Evolutionary conservation across 2,113 vertebrate genomes (phyloP).

Genomic region (Rhinopomastus cyanomelas): DNA sequence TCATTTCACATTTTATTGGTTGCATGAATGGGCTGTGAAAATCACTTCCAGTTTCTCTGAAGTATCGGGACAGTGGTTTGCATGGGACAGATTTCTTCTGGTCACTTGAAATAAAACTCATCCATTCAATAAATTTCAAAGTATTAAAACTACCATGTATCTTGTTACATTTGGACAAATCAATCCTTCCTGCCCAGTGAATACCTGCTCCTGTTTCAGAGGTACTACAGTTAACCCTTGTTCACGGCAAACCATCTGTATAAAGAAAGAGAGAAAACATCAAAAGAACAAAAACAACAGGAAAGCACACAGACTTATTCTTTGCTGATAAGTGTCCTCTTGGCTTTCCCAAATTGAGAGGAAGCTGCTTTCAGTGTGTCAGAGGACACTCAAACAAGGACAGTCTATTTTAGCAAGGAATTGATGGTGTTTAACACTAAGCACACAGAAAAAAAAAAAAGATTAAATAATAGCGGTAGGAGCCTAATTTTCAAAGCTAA

Average conservation of each 20-base stretch:
- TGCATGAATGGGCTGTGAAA: constrained; percentile 57
- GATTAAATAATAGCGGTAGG: not conserved
- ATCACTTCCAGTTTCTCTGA: constrained; percentile 64
- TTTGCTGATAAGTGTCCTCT: constrained; percentile 29
- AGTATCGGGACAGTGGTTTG: constrained; percentile 13
- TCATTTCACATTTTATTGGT: constrained; percentile 68
- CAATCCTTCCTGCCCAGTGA: not conserved
- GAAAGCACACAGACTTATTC: constrained; percentile 8
- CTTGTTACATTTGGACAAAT: not conserved
- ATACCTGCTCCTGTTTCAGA: not conserved
- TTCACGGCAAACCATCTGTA: constrained; percentile 32
- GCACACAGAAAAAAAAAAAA: not conserved
- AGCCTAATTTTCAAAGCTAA: constrained; percentile 4
- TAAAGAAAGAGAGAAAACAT: constrained; percentile 1
- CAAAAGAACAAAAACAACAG: not conserved
- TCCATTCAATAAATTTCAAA: not conserved
- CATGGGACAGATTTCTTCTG: not conserved
- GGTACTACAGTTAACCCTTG: not conserved
- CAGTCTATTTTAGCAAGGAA: constrained; percentile 46
- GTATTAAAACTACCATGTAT: not conserved
- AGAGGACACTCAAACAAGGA: constrained; percentile 31
- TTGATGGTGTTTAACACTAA: not conserved
- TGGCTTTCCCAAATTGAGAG: constrained; percentile 43
- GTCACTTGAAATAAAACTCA: constrained; percentile 20
- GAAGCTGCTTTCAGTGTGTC: constrained; percentile 29